phyloP scores from a whole-genome alignment of 2,888 invertebrate species.

The Myopa testacea region DNA sequence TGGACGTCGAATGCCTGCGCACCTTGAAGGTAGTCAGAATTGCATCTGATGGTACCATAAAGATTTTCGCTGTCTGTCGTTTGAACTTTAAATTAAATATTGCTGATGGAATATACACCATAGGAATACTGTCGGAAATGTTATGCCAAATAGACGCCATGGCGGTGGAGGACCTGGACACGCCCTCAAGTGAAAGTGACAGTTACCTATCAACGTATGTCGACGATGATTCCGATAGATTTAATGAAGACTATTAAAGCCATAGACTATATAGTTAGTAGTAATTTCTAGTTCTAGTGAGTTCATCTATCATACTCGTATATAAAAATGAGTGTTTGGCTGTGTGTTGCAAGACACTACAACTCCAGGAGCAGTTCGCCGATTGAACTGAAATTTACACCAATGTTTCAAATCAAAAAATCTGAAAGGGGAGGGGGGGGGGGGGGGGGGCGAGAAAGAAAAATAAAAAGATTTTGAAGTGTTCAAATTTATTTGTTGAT shows the following conservation, averaged over 20 bases:
- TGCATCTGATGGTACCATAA: constrained; percentile 42
- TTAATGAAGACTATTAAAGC: too few species aligned
- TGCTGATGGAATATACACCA: constrained; percentile 37
- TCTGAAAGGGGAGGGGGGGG: too few species aligned
- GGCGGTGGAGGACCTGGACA: constrained; percentile 9
- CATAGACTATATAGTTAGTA: too few species aligned
- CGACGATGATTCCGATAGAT: background rate
- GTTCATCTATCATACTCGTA: too few species aligned
- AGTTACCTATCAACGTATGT: background rate
- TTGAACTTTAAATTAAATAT: constrained; percentile 43
- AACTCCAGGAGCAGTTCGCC: background rate
- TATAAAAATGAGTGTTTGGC: too few species aligned
- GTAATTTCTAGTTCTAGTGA: too few species aligned
- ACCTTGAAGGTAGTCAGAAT: constrained; percentile 50
- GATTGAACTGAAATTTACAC: too few species aligned
- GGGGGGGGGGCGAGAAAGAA: too few species aligned
- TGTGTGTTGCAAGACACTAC: background rate
- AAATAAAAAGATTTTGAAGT: too few species aligned
- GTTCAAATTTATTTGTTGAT: too few species aligned
- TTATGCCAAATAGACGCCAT: constrained; percentile 45
- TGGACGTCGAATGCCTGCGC: constrained; percentile 47
- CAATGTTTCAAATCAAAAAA: too few species aligned
- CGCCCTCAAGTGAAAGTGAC: background rate
- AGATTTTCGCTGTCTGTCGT: constrained; percentile 42
- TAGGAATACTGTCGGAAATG: constrained; percentile 43